Percentiles rank a stretch among this genome's conserved stretches.
phyloP scores from a whole-genome alignment of 2,888 invertebrate species.

The Chrysolina haemoptera region DNA sequence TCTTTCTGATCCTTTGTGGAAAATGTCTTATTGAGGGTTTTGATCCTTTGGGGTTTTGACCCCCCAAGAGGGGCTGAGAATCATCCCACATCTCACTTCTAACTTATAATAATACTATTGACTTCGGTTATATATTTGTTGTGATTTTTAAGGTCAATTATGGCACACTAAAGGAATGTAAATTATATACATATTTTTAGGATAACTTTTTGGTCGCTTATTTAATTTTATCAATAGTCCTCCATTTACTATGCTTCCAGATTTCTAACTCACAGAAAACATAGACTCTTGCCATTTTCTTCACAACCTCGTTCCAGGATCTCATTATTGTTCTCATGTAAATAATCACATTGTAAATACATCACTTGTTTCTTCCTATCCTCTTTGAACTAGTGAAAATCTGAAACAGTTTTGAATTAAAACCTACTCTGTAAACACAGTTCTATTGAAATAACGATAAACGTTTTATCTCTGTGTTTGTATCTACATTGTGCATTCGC shows the following conservation, averaged over 20 bases:
- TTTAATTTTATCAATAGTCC: constrained; percentile 73
- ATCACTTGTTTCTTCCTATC: constrained; percentile 55
- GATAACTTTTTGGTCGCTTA: constrained; percentile 57
- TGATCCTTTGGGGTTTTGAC: constrained; percentile 37
- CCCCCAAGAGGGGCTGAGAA: constrained; percentile 57
- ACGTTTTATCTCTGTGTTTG: not conserved
- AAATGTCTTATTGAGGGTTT: constrained; percentile 38
- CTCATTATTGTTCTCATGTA: constrained; percentile 54
- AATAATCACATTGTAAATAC: constrained; percentile 59
- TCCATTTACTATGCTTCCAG: constrained; percentile 89
- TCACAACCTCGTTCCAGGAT: constrained; percentile 47
- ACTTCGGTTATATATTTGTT: constrained; percentile 50
- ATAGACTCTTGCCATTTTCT: constrained; percentile 56
- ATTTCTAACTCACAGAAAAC: constrained; percentile 73
- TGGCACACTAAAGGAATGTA: constrained; percentile 54
- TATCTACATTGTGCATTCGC: constrained; percentile 38
- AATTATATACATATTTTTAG: constrained; percentile 43
- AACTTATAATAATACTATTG: constrained; percentile 39
- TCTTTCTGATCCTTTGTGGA: constrained; percentile 50
- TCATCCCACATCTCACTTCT: constrained; percentile 58
- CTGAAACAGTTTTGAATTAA: constrained; percentile 22
- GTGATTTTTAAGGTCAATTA: constrained; percentile 36
- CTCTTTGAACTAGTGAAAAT: constrained; percentile 30
- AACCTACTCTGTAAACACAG: constrained; percentile 8
- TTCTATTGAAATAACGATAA: constrained; percentile 10